Evolutionary conservation across 1,140 invertebrate species (phyloP), one percentile per base, ranked within the genome.

Genomic region (Thaumetopoea pityocampa): DNA sequence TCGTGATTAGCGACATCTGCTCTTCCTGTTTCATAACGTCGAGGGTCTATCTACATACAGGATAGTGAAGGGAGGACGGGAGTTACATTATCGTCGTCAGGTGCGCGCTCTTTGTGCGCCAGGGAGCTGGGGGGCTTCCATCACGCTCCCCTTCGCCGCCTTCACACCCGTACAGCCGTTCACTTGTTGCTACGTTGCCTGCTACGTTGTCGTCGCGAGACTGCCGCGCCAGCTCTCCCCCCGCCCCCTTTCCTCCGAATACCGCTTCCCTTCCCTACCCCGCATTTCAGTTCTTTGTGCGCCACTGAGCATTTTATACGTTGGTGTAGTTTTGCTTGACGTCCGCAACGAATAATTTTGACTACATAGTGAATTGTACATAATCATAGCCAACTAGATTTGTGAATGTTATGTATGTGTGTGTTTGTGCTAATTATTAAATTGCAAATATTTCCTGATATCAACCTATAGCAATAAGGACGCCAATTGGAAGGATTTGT

Each of bases 131-230:
- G 55, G 50, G 60, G 28, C 28, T 20, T 18, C 30, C 30, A 18
- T 22, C 19, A 27, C 47, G 38, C 42, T 56, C 57, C 55, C 47
- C 51, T 32, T 38, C 43, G 32, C 51, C 36, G 32, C 14, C 50
- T 48, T 64, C 70, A 67, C 69, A 60, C 71, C 69, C 66, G 64
- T 62, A 59, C 51, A 54, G 65, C 67, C 74, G 71, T 78, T 82
- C 78, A 82, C 76, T 82, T 82, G 78, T 82, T 82, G 78, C 74
- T 82, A 79, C 72, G 72, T 72, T 70, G 67, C n/a, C 49, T 67
- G 64, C 65, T 72, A 69, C 64, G 65, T 66, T 51, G 67, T 33
- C 56, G 61, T 60, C 50, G 67, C 65, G 68, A 78, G 67, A 66
- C 67, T 72, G 61, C 53, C 63, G 62, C 58, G 56, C 51, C 49